phyloP scores from a whole-genome alignment of 1,140 invertebrate genomes.

The Heterodera schachtii region DNA sequence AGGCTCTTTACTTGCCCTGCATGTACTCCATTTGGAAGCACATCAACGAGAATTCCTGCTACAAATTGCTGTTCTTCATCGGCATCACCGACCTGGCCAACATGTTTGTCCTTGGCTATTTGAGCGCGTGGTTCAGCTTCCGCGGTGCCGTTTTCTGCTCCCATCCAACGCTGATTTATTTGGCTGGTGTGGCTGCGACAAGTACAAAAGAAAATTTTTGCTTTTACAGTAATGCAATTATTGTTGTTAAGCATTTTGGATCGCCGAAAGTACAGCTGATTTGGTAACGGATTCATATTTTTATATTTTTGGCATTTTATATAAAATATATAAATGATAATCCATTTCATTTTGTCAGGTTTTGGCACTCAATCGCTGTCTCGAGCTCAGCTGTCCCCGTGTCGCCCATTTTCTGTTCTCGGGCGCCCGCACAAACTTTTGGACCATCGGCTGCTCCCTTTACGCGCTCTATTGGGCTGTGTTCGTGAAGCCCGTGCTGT shows the following conservation, averaged over 20 bases:
- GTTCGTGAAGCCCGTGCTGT: conserved; percentile 29
- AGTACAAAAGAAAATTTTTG: not conserved
- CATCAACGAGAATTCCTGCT: too few relatives aligned
- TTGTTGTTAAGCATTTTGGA: conserved; percentile 11
- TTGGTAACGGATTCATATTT: not conserved
- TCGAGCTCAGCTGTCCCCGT: not conserved
- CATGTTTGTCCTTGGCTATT: too few relatives aligned
- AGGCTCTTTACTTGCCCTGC: too few relatives aligned
- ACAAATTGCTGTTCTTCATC: too few relatives aligned
- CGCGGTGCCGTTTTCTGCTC: conserved; percentile 7
- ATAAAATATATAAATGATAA: not conserved
- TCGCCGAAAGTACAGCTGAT: not conserved
- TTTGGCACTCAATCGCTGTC: conserved; percentile 9
- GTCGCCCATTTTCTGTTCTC: conserved; percentile 1
- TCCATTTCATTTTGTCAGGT: not conserved
- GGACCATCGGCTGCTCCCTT: not conserved
- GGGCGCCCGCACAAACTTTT: not conserved
- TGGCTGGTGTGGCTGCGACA: not conserved
- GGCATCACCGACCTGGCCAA: too few relatives aligned
- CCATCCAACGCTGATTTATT: not conserved
- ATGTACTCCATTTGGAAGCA: too few relatives aligned
- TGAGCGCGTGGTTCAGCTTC: not conserved
- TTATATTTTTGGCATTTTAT: not conserved
- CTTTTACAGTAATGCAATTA: not conserved
- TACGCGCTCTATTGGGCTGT: conserved; percentile 3